Evolutionary conservation across 2,797 vertebrate species (phyloP), one percentile per base, ranked within the genome.

Genomic region (Rhinella marina): DNA sequence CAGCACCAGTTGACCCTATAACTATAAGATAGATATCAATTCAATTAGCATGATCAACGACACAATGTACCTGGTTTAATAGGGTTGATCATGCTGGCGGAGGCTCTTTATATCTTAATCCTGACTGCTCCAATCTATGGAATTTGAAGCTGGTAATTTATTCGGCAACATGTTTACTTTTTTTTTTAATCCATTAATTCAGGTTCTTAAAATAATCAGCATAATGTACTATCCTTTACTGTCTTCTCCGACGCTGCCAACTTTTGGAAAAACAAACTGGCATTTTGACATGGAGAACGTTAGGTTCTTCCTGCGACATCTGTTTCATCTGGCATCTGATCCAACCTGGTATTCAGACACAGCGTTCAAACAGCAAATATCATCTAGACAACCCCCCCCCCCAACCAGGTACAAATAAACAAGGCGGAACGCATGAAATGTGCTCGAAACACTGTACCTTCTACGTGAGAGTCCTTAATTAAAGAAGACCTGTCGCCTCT

Each of bases 121-220:
- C 41, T 41, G 41, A 41, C 41, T 41, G 41, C 41, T 41, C 41
- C 41, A 64, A 87, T 87, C 68, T 77, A 87, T 75, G 80, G 66
- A 83, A 83, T 87, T 14, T 48, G n/a, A 50, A 27, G 25, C 62
- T 6, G 54, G 13, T 78, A 70, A 88, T 70, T 27, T 84, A 84
- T 72, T 83, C 86, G 14, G 32, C 56, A 84, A 88, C 59, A 82
- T 70, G 76, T 54, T 87, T 83, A n/a, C 52, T 75, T 75, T 81
- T 66, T 70, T 72, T 72, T n/a, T 75, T 50, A 32, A 70, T 70
- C 54, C 81, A 86, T 86, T 78, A 86, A 86, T 77, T 59, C 84
- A 86, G 73, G 80, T 89, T 86, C 88, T 78, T 86, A 82, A 83
- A 89, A 89, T 89, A 89, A 86, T 86, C 88, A 61, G 84, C 64